These are phyloP conservation scores for Bhutanitis thaidina DNA, from an alignment of 2,888 invertebrate species.

Conservation along the genomic window DNA sequence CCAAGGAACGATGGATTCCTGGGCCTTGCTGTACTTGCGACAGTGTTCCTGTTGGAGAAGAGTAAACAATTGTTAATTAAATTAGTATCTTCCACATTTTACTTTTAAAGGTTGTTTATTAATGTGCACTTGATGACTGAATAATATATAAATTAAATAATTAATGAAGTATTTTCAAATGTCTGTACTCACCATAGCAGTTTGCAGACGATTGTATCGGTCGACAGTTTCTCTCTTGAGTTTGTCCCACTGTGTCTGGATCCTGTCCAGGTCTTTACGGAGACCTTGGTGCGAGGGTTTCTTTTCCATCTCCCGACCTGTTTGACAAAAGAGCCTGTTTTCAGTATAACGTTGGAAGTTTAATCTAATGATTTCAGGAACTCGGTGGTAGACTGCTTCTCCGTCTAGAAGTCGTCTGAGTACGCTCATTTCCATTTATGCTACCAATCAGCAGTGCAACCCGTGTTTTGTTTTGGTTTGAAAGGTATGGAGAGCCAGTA, in stretches of 20 bases:
- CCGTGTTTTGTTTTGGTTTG: too few relatives aligned
- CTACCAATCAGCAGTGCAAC: too few relatives aligned
- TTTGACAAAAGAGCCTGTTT: not conserved
- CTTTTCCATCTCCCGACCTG: slow-evolving; percentile 77
- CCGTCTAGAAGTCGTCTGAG: too few relatives aligned
- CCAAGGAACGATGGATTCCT: slow-evolving; percentile 94
- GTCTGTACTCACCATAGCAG: slow-evolving; percentile 83
- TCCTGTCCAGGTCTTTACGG: slow-evolving; percentile 88
- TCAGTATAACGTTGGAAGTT: too few relatives aligned
- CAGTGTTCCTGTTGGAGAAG: slow-evolving; percentile 84
- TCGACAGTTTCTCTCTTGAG: slow-evolving; percentile 93
- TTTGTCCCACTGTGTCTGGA: slow-evolving; percentile 95
- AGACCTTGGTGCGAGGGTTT: slow-evolving; percentile 66
- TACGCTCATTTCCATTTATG: too few relatives aligned
- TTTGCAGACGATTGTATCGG: slow-evolving; percentile 90
- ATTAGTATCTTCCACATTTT: too few relatives aligned
- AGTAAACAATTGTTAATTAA: not conserved
- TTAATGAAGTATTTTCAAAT: too few relatives aligned
- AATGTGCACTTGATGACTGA: not conserved
- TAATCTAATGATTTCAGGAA: too few relatives aligned
- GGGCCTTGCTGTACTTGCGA: slow-evolving; percentile 91
- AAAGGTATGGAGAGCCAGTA: too few relatives aligned
- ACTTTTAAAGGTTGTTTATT: not conserved
- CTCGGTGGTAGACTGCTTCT: too few relatives aligned
- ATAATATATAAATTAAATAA: not conserved